phyloP scores from a whole-genome alignment of 2,797 vertebrate species.

The Tokudaia muenninki region DNA sequence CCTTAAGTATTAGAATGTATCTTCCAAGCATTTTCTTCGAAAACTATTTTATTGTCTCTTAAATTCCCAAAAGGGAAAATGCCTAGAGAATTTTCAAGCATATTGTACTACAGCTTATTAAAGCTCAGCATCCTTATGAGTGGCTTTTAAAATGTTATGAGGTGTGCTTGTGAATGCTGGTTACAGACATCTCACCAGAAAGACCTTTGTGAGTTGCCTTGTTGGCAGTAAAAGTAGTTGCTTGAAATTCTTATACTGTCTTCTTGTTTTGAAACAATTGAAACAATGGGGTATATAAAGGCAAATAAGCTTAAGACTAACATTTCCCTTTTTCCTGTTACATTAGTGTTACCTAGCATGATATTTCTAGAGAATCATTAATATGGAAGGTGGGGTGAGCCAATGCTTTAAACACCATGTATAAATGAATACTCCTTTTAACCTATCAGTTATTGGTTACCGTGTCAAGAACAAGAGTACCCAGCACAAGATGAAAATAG shows the following conservation, averaged over 20 bases:
- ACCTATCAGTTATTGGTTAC: neutral
- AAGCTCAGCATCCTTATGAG: conserved; percentile 12
- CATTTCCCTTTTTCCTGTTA: neutral
- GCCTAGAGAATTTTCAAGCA: neutral
- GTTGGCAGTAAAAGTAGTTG: neutral
- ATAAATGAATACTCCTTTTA: neutral
- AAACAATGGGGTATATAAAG: conserved; percentile 33
- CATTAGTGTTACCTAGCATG: conserved; percentile 4
- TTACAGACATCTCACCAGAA: neutral
- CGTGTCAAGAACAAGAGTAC: conserved; percentile 30
- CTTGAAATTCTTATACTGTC: neutral
- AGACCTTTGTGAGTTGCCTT: neutral
- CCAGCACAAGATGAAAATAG: conserved; percentile 2
- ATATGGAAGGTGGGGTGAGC: neutral
- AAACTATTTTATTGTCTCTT: conserved; percentile 68
- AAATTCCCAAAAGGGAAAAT: conserved; percentile 53
- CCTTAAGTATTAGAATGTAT: conserved; percentile 31
- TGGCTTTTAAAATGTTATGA: conserved; percentile 44
- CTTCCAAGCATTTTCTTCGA: conserved; percentile 44
- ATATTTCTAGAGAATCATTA: conserved; percentile 22
- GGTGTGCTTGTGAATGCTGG: neutral
- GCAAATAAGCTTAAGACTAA: conserved; percentile 15
- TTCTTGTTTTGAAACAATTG: conserved; percentile 46
- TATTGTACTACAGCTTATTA: neutral
- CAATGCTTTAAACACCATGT: conserved; percentile 39